Evolutionary conservation across 2,113 vertebrate genomes (phyloP).

Genomic region (Entomyzon cyanotis): DNA sequence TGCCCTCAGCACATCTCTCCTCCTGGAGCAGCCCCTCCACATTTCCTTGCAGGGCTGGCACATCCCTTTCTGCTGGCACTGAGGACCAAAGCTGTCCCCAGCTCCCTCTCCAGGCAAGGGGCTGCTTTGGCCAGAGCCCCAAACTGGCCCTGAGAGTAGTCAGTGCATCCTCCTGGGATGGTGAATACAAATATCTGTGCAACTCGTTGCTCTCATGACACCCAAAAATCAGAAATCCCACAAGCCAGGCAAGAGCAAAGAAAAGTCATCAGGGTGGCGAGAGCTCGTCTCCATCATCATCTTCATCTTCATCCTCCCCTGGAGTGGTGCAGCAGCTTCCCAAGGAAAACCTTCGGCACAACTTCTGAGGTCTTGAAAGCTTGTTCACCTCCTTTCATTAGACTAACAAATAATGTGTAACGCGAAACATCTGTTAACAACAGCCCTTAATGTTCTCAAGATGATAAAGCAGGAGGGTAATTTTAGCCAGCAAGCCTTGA

Average conservation of each 20-base stretch:
- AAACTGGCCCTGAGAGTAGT: not conserved
- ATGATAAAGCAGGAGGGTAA: slow-evolving; percentile 69
- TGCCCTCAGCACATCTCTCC: not conserved
- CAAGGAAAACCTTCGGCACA: slow-evolving; percentile 57
- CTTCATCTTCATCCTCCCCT: not conserved
- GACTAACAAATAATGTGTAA: slow-evolving; percentile 82
- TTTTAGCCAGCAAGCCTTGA: slow-evolving; percentile 65
- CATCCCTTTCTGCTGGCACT: not conserved
- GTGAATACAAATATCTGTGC: not conserved
- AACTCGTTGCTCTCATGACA: not conserved
- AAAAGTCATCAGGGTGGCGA: not conserved
- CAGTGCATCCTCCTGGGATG: not conserved
- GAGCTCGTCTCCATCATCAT: not conserved
- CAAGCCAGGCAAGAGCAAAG: not conserved
- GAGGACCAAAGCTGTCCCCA: not conserved
- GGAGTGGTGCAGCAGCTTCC: slow-evolving; percentile 27
- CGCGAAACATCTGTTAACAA: slow-evolving; percentile 76
- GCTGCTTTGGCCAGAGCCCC: not conserved
- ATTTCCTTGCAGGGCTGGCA: not conserved
- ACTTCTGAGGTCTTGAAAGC: slow-evolving; percentile 75
- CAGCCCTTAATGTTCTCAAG: slow-evolving; percentile 77
- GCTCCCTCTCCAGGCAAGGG: not conserved
- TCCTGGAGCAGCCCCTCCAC: not conserved
- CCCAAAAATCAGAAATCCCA: slow-evolving; percentile 31
- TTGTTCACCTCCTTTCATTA: slow-evolving; percentile 80